Evolutionary conservation across 2,113 vertebrate genomes (phyloP).

Genomic region (Piaya cayana): DNA sequence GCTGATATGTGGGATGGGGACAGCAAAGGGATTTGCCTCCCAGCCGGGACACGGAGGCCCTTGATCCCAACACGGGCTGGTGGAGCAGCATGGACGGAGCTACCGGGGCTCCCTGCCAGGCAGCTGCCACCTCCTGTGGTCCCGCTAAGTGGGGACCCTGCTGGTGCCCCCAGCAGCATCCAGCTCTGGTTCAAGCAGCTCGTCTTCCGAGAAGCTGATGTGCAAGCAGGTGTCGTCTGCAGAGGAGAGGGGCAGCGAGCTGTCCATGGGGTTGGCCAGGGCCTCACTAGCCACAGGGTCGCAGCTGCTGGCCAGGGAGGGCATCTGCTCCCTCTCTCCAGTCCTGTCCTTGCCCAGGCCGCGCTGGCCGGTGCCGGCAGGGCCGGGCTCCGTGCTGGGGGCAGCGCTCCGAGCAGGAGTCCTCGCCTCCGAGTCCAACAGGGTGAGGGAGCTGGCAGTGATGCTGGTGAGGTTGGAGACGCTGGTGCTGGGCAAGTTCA

Average conservation of each 20-base stretch:
- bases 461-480: conserved; percentile 76
- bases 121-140: background rate
- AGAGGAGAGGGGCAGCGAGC: conserved; percentile 61
- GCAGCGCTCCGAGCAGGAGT: conserved; percentile 62
- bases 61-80: fast-evolving
- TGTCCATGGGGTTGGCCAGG: conserved; percentile 14
- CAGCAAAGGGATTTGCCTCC: background rate
- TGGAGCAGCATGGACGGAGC: fast-evolving
- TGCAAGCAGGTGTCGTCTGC: conserved; percentile 82
- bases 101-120: background rate
- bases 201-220: conserved; percentile 87
- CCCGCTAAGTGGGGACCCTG: conserved; percentile 4
- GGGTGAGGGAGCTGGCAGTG: conserved; percentile 74
- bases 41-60: background rate
- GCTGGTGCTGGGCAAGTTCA: conserved; percentile 49
- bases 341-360: conserved; percentile 68
- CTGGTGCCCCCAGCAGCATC: background rate
- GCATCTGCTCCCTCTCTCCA: conserved; percentile 53
- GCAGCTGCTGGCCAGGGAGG: conserved; percentile 67
- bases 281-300: background rate
- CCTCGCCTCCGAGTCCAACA: conserved; percentile 75
- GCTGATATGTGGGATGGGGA: fast-evolving
- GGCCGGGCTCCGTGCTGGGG: conserved; percentile 71
- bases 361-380: conserved; percentile 61
- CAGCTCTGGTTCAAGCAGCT: conserved; percentile 80